These are phyloP conservation scores for Agriopis aurantiaria DNA, from an alignment of 2,888 invertebrate genomes.

Conservation along the genomic window DNA sequence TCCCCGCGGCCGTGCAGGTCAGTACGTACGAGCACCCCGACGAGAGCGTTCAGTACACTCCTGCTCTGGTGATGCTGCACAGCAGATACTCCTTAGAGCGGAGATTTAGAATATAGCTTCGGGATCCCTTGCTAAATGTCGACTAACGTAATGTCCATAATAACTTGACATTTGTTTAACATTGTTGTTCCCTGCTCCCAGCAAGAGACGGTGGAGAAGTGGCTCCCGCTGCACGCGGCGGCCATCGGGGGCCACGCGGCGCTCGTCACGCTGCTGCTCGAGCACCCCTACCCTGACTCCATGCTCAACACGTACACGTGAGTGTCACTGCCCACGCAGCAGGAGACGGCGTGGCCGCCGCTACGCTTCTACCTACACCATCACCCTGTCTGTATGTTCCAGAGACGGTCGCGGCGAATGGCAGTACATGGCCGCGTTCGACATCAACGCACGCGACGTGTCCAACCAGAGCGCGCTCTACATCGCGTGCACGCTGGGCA, in stretches of 20 bases:
- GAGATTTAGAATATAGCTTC: too few relatives aligned
- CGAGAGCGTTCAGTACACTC: too few relatives aligned
- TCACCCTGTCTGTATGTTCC: conserved; percentile 31
- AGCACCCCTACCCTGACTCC: conserved; percentile 92
- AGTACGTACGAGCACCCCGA: conserved; percentile 7
- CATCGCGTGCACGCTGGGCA: conserved; percentile 94
- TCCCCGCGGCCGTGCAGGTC: conserved; percentile 93
- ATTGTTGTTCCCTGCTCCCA: conserved; percentile 62
- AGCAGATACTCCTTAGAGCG: too few relatives aligned
- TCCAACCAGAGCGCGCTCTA: conserved; percentile 96
- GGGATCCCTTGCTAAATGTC: too few relatives aligned
- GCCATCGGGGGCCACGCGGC: conserved; percentile 94
- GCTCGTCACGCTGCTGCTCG: conserved; percentile 92
- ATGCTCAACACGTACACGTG: conserved; percentile 71
- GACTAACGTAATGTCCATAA: too few relatives aligned
- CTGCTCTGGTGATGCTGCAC: too few relatives aligned
- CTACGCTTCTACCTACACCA: too few relatives aligned
- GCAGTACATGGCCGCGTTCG: conserved; percentile 96
- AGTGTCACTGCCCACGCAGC: conserved; percentile 45
- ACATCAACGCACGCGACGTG: conserved; percentile 96
- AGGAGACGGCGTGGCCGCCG: too few relatives aligned
- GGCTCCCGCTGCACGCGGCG: conserved; percentile 97
- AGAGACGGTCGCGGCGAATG: conserved; percentile 91
- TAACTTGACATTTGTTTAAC: neutral
- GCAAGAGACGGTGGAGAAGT: conserved; percentile 95